phyloP scores from a whole-genome alignment of 2,113 vertebrate species.

The Tenrec ecaudatus region DNA sequence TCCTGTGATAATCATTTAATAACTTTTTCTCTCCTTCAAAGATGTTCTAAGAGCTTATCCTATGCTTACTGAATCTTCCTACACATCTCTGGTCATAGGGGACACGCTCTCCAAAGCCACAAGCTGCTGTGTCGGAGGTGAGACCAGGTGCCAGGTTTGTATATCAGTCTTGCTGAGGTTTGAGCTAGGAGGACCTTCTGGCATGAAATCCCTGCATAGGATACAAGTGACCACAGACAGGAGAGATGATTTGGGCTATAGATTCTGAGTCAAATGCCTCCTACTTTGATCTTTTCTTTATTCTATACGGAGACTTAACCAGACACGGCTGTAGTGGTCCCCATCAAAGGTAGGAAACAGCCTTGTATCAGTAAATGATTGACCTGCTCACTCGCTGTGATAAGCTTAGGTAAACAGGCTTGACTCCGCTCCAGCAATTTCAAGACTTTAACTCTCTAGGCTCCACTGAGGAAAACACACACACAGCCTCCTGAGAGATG shows the following conservation, averaged over 20 bases:
- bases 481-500: not conserved
- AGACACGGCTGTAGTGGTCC: conserved; percentile 14
- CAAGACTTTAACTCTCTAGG: conserved; percentile 69
- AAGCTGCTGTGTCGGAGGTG: not conserved
- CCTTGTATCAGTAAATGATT: conserved; percentile 77
- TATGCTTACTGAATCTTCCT: not conserved
- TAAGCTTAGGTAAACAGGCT: conserved; percentile 78
- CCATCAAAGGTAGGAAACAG: not conserved
- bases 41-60: not conserved
- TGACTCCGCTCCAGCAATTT: conserved; percentile 71
- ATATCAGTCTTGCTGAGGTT: not conserved
- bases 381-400: conserved; percentile 55
- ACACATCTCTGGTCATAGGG: not conserved
- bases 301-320: not conserved
- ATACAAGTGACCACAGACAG: not conserved
- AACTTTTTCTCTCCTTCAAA: not conserved
- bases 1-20: not conserved
- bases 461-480: conserved; percentile 21
- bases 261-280: not conserved
- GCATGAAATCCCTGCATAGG: not conserved
- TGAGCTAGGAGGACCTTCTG: not conserved
- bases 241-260: not conserved
- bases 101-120: not conserved
- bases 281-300: not conserved
- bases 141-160: not conserved